Evolutionary conservation across 2,113 vertebrate genomes (phyloP).

Genomic region (Burhinus oedicnemus): DNA sequence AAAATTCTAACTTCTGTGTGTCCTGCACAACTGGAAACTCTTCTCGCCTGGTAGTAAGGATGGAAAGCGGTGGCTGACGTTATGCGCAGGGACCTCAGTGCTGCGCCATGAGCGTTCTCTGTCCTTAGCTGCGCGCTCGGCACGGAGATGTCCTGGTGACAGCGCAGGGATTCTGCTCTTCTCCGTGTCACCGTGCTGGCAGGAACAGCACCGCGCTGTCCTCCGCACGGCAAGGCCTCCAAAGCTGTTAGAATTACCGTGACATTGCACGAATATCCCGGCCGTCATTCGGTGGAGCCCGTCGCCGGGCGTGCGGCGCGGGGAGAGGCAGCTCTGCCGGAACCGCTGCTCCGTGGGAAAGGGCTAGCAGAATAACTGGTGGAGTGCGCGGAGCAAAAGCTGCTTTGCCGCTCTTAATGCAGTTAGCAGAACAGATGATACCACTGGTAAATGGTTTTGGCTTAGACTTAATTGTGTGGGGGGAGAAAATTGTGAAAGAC

Average conservation of each 20-base stretch:
- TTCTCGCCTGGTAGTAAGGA: not conserved
- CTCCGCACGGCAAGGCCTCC: not conserved
- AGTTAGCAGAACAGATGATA: not conserved
- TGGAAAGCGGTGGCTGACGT: not conserved
- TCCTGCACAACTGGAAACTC: not conserved
- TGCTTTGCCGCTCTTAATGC: not conserved
- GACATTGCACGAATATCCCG: not conserved
- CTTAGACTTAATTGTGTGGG: not conserved
- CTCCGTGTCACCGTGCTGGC: not conserved
- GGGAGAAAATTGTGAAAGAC: not conserved
- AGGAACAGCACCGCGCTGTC: not conserved
- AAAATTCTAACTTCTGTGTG: not conserved
- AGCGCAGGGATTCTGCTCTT: not conserved
- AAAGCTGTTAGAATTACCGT: not conserved
- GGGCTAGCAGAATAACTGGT: not conserved
- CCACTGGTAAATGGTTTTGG: not conserved
- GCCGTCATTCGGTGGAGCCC: not conserved
- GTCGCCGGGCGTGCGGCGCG: not conserved
- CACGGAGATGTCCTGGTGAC: not conserved
- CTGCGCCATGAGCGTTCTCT: not conserved
- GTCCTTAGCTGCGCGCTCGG: not conserved
- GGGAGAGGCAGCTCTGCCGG: not conserved
- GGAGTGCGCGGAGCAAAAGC: not conserved
- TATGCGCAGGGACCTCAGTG: not conserved
- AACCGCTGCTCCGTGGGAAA: not conserved